Base-by-base conservation (phyloP, 2,797 vertebrate genomes). In the Sebastes diploproa region DNA sequence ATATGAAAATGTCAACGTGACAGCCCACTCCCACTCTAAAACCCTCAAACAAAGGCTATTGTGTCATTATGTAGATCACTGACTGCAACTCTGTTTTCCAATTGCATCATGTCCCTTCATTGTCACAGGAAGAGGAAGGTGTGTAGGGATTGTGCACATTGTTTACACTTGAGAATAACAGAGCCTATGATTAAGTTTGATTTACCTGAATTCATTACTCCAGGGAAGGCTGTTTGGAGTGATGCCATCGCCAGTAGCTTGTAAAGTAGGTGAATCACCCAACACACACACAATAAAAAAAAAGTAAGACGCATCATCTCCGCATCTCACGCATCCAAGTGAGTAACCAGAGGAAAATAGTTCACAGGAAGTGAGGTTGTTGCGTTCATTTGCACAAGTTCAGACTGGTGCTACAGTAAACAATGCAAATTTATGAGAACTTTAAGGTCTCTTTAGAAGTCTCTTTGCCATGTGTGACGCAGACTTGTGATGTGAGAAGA, bases 241-340 rank as follows among this genome's bases (percentile, higher is more conserved):
- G 52, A 78, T 68, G 34, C 75, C 69, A 75, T 18, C 10, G 7
- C 6, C 63, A 29, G 16, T 61, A 71, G 50, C 55, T 80, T 62
- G 77, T 84, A 18, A 70, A 73, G 50, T 22, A 25, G 59, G 22
- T 90, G 86, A 92, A 71, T 92, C 82, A 91, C 65, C 54, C 62
- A 32, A 32, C 61, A 61, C 64, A 7, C 62, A 81, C 18, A 50
- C 18, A 50, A 50, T 18, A 20, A 50, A 50, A 50, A 42, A 34
- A 5, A 66, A 46, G 9, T n/a, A 81, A 72, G 9, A 72, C 54
- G 63, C 66, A 64, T 65, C 46, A 42, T 71, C 58, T 75, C 46
- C 7, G 46, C 46, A 8, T 50, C 16, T 50, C 46, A 50, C 18
- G 46, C 46, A 50, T 50, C 46, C 46, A 7, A 23, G 55, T 88